Evolutionary conservation across 1,140 invertebrate genomes (phyloP).

Genomic region (Drosophila ercepeae): DNA sequence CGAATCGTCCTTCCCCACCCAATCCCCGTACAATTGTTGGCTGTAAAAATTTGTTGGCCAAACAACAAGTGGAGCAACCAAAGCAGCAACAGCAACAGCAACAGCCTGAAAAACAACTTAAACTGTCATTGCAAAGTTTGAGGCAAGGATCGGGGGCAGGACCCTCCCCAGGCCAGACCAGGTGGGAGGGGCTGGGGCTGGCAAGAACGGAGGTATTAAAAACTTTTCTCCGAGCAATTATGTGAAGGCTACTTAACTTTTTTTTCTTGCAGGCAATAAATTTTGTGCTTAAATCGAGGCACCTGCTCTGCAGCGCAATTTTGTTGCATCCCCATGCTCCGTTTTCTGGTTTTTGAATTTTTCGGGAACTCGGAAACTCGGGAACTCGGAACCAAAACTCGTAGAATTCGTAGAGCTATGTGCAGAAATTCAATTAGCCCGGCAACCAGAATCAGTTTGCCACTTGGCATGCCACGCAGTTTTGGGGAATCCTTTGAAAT

Average conservation of each 20-base stretch:
- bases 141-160: conserved; percentile 31
- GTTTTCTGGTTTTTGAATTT: conserved; percentile 1
- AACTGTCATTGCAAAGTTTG: conserved; percentile 75
- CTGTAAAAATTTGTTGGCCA: conserved; percentile 71
- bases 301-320: conserved; percentile 45
- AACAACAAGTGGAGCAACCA: conserved; percentile 69
- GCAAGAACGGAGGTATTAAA: conserved; percentile 63
- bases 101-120: conserved; percentile 70
- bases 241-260: conserved; percentile 61
- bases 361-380: conserved; percentile 7
- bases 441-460: conserved; percentile 61
- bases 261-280: conserved; percentile 66
- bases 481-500: conserved; percentile 68
- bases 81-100: conserved; percentile 32
- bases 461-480: conserved; percentile 70
- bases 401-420: conserved; percentile 45
- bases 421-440: conserved; percentile 74
- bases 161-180: too few relatives aligned
- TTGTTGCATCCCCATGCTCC: conserved; percentile 32
- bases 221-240: conserved; percentile 70
- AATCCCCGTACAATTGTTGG: conserved; percentile 22
- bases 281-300: conserved; percentile 33
- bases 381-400: too few relatives aligned
- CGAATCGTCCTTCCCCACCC: not conserved
- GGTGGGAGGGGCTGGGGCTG: conserved; percentile 8